Evolutionary conservation across 2,888 invertebrate genomes (phyloP), one percentile per base, ranked within the genome.

Genomic region (Macrophya alboannulata): DNA sequence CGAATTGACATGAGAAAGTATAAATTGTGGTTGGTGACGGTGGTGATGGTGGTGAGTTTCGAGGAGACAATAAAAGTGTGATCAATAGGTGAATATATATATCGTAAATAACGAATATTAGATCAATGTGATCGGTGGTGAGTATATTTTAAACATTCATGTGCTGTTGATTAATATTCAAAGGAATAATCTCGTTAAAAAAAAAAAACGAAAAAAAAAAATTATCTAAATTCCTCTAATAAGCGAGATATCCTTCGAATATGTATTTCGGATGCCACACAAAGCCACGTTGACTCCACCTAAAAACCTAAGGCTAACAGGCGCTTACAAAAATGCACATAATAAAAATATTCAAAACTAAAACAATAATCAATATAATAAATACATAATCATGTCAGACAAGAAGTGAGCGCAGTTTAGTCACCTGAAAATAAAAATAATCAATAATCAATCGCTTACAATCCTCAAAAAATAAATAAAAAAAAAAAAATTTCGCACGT

Each of bases 281-380:
- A 90, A 81, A 90, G 89, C 89, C 88, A 89, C 87, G 88, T 89
- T 86, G 88, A 87, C 88, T 88, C 88, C 89, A 88, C 89, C 89
- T 90, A 91, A 89, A 89, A 86, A 90, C 89, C 90, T 90, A 91
- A 85, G 83, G 87, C 91, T 91, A 90, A 89, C 89, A 90, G 89
- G 89, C 89, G 89, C 88, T 87, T 87, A 89, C 86, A 40, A 88
- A 86, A 89, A 88, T 89, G 90, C 89, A 88, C 82, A 40, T 37
- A 79, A 74, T 65, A 1, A 87, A 77, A 87, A 87, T 84, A 84
- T 62, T 84, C 62, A 84, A 85, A 74, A n/a, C 25, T 65, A 68
- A 51, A 55, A 4, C 10, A 25, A 25, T 40, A 68, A 82, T 68
- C 8, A 68, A 45, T 43, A 43, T 3, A 68, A 45, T 43, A 43